These are phyloP conservation scores for Conopomorpha cramerella DNA, from an alignment of 1,140 invertebrate species.

Conservation along the genomic window DNA sequence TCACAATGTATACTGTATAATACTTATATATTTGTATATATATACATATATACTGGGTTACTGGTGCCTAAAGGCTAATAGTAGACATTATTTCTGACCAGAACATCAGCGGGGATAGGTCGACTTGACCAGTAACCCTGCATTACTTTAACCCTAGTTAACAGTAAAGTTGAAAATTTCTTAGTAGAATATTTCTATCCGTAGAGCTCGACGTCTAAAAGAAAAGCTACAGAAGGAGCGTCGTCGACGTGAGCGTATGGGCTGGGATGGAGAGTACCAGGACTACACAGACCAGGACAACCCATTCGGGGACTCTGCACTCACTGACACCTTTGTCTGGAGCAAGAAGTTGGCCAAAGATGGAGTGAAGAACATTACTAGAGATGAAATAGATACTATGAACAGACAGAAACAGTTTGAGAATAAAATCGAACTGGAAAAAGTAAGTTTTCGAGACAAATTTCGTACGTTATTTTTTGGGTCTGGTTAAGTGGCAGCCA, in stretches of 20 bases:
- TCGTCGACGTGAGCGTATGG: conserved; percentile 86
- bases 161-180: too few relatives aligned
- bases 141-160: too few relatives aligned
- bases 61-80: too few relatives aligned
- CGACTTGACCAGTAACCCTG: too few relatives aligned
- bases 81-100: too few relatives aligned
- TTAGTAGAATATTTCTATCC: too few relatives aligned
- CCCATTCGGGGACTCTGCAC: conserved; percentile 96
- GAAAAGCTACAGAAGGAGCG: conserved; percentile 94
- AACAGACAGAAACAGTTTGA: conserved; percentile 89
- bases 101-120: too few relatives aligned
- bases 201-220: conserved; percentile 75
- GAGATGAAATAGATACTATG: conserved; percentile 83
- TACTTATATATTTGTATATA: too few relatives aligned
- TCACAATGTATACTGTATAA: too few relatives aligned
- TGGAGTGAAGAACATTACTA: conserved; percentile 78
- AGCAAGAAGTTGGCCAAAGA: conserved; percentile 95
- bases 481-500: too few relatives aligned
- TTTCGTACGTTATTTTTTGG: too few relatives aligned
- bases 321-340: conserved; percentile 91
- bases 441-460: conserved; percentile 59
- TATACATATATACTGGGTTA: too few relatives aligned
- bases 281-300: conserved; percentile 98
- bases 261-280: conserved; percentile 94
- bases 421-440: conserved; percentile 86